Evolutionary conservation across 1,140 invertebrate genomes (phyloP).

Genomic region (Ruditapes philippinarum): DNA sequence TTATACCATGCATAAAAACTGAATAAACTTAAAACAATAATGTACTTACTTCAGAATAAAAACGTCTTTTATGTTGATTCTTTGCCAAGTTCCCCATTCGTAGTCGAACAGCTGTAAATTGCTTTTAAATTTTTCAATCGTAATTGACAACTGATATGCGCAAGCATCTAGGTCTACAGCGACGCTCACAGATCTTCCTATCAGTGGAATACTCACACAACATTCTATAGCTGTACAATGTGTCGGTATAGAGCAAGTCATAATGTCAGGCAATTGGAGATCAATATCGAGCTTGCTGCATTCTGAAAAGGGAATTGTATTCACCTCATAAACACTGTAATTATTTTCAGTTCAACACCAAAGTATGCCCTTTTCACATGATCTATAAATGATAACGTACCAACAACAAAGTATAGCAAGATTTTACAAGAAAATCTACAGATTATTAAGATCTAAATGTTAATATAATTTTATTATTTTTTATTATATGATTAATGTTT

Average conservation of each 20-base stretch:
- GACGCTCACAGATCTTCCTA: conserved; percentile 20
- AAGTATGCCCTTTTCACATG: too few relatives aligned
- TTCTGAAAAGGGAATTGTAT: too few relatives aligned
- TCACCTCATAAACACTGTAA: too few relatives aligned
- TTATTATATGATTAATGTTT: too few relatives aligned
- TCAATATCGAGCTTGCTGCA: background rate
- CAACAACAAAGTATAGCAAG: too few relatives aligned
- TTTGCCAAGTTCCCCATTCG: conserved; percentile 21
- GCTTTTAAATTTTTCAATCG: conserved; percentile 4
- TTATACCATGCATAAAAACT: too few relatives aligned
- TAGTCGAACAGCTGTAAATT: background rate
- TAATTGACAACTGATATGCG: conserved; percentile 8
- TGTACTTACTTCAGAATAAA: conserved; percentile 20
- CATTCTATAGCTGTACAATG: conserved; percentile 35
- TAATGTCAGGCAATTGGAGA: background rate
- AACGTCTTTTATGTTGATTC: background rate
- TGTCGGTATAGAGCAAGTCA: conserved; percentile 22
- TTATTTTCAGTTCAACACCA: too few relatives aligned
- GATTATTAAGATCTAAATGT: too few relatives aligned
- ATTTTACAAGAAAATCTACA: too few relatives aligned
- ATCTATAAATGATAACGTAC: too few relatives aligned
- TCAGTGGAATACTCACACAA: conserved; percentile 31
- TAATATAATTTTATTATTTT: too few relatives aligned
- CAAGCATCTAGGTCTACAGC: conserved; percentile 27
- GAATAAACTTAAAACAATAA: too few relatives aligned